Evolutionary conservation across 37 sponge, comb jelly and placozoan genomes (phyloP).

Genomic region (Aphrocallistes beatrix): DNA sequence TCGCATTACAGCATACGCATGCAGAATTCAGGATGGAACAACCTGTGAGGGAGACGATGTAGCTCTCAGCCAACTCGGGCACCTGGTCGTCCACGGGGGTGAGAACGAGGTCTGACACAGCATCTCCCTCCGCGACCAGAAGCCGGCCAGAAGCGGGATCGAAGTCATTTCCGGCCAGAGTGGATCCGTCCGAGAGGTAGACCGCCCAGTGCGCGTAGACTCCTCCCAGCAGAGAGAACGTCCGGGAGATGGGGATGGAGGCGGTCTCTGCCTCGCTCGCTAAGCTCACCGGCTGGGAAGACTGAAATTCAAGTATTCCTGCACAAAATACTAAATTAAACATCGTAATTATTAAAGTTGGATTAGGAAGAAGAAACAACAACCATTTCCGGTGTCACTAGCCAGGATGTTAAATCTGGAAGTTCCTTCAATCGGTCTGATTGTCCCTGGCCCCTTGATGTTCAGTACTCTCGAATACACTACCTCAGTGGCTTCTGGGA

Average conservation of each 20-base stretch:
- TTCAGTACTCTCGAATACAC: neutral
- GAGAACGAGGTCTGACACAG: conserved; percentile 22
- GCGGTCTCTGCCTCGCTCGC: neutral
- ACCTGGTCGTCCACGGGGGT: conserved; percentile 41
- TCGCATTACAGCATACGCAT: too few relatives aligned
- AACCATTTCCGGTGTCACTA: neutral
- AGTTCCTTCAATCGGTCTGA: neutral
- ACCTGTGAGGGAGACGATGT: conserved; percentile 32
- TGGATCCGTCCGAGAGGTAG: neutral
- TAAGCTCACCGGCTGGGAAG: neutral
- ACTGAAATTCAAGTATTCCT: conserved; percentile 2
- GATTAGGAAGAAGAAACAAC: neutral
- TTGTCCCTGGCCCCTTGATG: neutral
- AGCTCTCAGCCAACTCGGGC: conserved; percentile 59
- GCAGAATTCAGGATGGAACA: too few relatives aligned
- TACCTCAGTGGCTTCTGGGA: neutral
- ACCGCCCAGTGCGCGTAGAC: neutral
- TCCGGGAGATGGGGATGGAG: neutral
- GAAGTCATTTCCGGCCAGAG: neutral
- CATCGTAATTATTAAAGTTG: neutral
- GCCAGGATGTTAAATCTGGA: neutral
- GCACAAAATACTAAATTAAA: neutral
- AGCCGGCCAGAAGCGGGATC: neutral
- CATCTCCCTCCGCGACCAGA: neutral
- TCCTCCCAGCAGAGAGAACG: neutral